A percentile compares a stretch with the other conserved stretches of the same genome.
Evolutionary conservation across 2,113 vertebrate genomes (phyloP).

Genomic region (Trichechus manatus): DNA sequence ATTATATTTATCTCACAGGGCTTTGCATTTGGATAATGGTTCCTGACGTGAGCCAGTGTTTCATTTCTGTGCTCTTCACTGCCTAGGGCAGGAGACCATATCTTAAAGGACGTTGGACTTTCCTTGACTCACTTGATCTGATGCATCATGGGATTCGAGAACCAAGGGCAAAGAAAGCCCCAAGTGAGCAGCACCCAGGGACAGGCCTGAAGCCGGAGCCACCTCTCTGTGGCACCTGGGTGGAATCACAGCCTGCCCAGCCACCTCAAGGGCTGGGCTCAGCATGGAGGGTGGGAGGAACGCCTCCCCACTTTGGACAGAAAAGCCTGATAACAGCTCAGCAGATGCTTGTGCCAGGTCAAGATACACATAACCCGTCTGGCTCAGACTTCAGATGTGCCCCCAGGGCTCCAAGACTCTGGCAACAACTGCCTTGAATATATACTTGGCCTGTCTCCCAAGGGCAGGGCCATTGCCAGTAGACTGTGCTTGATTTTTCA

Average conservation of each 20-base stretch:
- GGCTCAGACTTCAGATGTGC: constrained; percentile 14
- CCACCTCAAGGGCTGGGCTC: neutral
- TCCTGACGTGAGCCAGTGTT: neutral
- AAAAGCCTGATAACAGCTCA: neutral
- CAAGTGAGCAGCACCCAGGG: neutral
- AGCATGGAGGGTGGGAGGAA: neutral
- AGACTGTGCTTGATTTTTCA: constrained; percentile 55
- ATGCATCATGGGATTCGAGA: neutral
- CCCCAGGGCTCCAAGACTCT: constrained; percentile 24
- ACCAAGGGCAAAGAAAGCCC: neutral
- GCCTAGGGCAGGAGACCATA: neutral
- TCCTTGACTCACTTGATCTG: neutral
- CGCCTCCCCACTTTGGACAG: neutral
- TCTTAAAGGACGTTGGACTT: neutral
- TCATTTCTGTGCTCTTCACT: neutral
- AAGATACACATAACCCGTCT: constrained; percentile 25
- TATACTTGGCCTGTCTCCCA: constrained; percentile 66
- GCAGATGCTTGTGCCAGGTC: neutral
- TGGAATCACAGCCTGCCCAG: neutral
- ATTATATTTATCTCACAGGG: neutral
- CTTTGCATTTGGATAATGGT: neutral
- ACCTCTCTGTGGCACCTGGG: neutral
- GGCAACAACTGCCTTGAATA: constrained; percentile 40
- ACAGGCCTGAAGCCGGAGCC: neutral
- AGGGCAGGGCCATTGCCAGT: constrained; percentile 32